A percentile compares a stretch with the other conserved stretches of the same genome.
phyloP scores from a whole-genome alignment of 2,888 invertebrate genomes.

The Cacoxenus indagator region DNA sequence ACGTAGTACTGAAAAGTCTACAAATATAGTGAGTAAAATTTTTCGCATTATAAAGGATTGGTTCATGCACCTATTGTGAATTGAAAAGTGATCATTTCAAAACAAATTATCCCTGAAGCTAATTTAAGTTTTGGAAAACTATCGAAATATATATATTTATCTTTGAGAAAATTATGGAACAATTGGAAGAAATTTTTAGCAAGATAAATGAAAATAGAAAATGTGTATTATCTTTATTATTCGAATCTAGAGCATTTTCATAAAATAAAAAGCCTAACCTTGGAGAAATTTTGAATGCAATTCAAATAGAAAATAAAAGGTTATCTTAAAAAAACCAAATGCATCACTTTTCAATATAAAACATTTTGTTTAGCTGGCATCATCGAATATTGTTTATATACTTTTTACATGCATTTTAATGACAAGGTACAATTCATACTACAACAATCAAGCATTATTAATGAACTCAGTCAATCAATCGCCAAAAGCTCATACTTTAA shows the following conservation, averaged over 20 bases:
- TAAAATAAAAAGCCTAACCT: too few relatives aligned
- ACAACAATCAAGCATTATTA: constrained; percentile 49
- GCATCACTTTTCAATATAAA: constrained; percentile 12
- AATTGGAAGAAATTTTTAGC: neutral
- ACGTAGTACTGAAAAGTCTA: constrained; percentile 76
- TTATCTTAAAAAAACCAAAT: neutral
- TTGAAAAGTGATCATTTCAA: constrained; percentile 52
- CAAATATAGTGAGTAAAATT: constrained; percentile 75
- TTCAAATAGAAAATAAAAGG: neutral
- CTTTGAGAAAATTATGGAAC: too few relatives aligned
- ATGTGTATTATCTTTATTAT: neutral
- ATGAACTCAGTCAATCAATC: constrained; percentile 57
- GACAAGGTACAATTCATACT: constrained; percentile 65
- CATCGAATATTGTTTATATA: neutral
- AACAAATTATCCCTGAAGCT: neutral
- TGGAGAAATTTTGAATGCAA: too few relatives aligned
- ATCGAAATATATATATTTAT: constrained; percentile 22
- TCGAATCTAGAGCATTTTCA: too few relatives aligned
- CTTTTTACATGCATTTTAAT: constrained; percentile 8
- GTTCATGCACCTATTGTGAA: constrained; percentile 38
- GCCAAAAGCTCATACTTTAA: constrained; percentile 57
- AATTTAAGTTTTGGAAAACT: too few relatives aligned
- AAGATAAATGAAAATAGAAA: neutral
- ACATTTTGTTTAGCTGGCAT: neutral
- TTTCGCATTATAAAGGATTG: constrained; percentile 43